phyloP scores from a whole-genome alignment of 2,113 vertebrate species.

The Dipodomys merriami region DNA sequence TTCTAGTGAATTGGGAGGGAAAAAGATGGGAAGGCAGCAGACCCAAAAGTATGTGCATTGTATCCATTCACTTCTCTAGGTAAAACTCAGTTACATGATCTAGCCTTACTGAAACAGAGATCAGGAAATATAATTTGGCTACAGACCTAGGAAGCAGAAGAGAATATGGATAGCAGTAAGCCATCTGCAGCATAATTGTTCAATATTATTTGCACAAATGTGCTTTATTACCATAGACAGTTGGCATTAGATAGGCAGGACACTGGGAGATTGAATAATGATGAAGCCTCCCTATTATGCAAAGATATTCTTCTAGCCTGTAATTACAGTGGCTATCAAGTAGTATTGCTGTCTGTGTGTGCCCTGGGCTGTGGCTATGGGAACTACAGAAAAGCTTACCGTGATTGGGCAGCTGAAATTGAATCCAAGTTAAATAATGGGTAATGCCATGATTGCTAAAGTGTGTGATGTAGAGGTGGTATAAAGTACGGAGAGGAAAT shows the following conservation, averaged over 20 bases:
- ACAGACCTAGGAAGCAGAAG: neutral
- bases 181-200: neutral
- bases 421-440: neutral
- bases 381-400: neutral
- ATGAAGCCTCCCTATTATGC: neutral
- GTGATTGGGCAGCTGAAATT: neutral
- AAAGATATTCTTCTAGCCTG: neutral
- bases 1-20: neutral
- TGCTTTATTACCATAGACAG: neutral
- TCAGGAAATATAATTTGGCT: neutral
- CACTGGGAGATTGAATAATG: neutral
- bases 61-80: neutral
- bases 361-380: neutral
- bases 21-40: neutral
- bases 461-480: neutral
- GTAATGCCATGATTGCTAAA: neutral
- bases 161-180: neutral
- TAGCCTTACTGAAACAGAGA: neutral
- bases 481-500: neutral
- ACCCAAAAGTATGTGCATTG: neutral
- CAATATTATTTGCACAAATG: neutral
- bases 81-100: neutral
- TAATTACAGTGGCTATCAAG: neutral
- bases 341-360: neutral
- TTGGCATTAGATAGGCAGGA: neutral